Evolutionary conservation across 1,140 invertebrate species (phyloP), one percentile per base, ranked within the genome.

Genomic region (Drosophila persimilis): DNA sequence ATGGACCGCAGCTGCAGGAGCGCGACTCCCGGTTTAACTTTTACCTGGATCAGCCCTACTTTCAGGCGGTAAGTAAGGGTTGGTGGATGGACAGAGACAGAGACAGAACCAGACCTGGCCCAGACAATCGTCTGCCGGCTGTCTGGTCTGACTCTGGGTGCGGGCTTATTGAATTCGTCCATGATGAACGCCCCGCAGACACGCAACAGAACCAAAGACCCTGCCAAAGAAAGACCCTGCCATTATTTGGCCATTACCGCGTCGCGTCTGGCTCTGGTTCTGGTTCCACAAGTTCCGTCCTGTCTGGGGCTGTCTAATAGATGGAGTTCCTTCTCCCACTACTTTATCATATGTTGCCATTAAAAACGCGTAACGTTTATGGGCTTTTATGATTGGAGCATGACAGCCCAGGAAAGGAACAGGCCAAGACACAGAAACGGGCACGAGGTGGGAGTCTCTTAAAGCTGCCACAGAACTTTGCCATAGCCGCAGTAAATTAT

Each of bases 311-410:
- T 24, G 54, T 22, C 46, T 74, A 53, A 74, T 60, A 66, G 71
- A 60, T 58, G 66, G 69, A 72, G 51, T 73, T 85, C 46, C 58
- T 44, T 9, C 35, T 35, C 55, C 26, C 17, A n/a, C 6, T 39
- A 1, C 31, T n/a, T 5, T 22, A 11, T 57, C 52, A 56, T 69
- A 50, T 70, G 66, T 69, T 77, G 62, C 73, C 83, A 88, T 85
- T 86, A 86, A 77, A 84, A 85, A 65, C 81, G 81, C 81, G 77
- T 85, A 85, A 78, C 61, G 47, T 78, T 88, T 88, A 81, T 77
- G 59, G 55, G 47, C 62, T 81, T 86, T 86, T 73, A 80, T 80
- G 80, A 85, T 86, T 86, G 59, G 46, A 52, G 35, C 54, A 73
- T 60, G 78, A 78, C 77, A 69, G 70, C 48, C 66, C 66, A 57